Evolutionary conservation across 1,140 invertebrate species (phyloP), one percentile per base, ranked within the genome.

Genomic region (Pogonognathellus flavescens): DNA sequence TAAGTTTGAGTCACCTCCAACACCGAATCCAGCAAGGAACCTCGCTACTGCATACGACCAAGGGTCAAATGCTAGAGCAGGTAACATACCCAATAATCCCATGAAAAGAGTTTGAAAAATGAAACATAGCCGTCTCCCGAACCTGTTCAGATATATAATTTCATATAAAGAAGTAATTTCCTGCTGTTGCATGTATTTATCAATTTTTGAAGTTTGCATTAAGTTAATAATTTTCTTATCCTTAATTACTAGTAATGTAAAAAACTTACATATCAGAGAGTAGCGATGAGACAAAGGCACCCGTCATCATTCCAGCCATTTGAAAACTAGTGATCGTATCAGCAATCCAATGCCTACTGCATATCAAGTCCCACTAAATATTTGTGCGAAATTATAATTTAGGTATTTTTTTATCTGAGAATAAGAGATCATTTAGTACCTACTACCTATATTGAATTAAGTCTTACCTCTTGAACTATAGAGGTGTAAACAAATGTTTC

Each of bases 271-370:
- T 83, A 22, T 87, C 87, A 10, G 87, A 70, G 25, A 81, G 18
- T 10, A 84, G 76, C 10, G 84, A 83, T 7, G 76, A 76, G 2
- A 84, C 2, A 13, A 82, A 72, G 5, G 87, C 82, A 2, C 87
- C 87, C 9, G 22, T 82, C 80, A 87, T 85, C 49, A 80, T 84
- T 1, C 87, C 87, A 3, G 62, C 31, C 87, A 87, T 87, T 85
- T 86, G 84, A 14, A 82, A 55, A 66, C 84, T 86, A 18, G 84
- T 87, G 31, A 87, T 83, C 41, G 60, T 10, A 52, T 87, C 87
- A 16, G 59, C 20, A 16, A 87, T 84, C 87, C 87, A 87, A 6
- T 62, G 16, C 25, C 62, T 60, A 1, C 52, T 52, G 53, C 87
- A 83, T 13, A 83, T 20, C 13, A 88, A 66, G 22, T 72, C 53